Evolutionary conservation across 2,797 vertebrate genomes (phyloP), one percentile per base, ranked within the genome.

Genomic region (Enteromius trimaculatus): DNA sequence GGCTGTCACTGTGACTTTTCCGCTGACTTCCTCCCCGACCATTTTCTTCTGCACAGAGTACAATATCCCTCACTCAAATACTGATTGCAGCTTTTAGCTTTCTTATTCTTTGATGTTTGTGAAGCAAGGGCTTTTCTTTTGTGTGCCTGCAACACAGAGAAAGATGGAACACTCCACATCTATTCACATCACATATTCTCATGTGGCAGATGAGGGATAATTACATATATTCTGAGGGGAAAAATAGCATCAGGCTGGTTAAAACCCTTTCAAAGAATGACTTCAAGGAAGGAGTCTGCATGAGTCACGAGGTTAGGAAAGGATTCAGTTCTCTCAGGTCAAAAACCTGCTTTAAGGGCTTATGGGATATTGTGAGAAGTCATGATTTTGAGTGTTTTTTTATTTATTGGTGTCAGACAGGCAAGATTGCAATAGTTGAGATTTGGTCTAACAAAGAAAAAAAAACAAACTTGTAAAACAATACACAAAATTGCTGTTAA

Each of bases 101-200:
- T 76, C 58, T 77, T 79, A 80, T 85, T 81, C 85, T 86, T 88
- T 86, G 85, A 85, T 85, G 83, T 85, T 79, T 85, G 83, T 80
- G 66, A 79, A 53, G 84, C 66, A 58, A 83, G 47, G 70, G 69
- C 44, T 85, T 83, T 76, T 80, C 83, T 62, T 86, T 78, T 85
- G 62, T 85, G 69, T 81, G 81, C 47, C 69, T 58, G 79, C 71
- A 83, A 81, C 84, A 64, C 13, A 0, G 70, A 69, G 64, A 49
- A 79, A 81, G 47, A 44, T 17, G 17, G 31, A 44, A 64, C 65
- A 68, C 66, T 68, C 60, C 83, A 65, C 69, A 72, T 82, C 76
- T 75, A 66, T 70, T 85, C 79, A 53, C 53, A 76, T 81, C 83
- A 74, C 80, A 80, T 84, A 75, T 69, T 49, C 75, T 74, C 34